Evolutionary conservation across 1,140 invertebrate species (phyloP).

Genomic region (Archegozetes longisetosus): DNA sequence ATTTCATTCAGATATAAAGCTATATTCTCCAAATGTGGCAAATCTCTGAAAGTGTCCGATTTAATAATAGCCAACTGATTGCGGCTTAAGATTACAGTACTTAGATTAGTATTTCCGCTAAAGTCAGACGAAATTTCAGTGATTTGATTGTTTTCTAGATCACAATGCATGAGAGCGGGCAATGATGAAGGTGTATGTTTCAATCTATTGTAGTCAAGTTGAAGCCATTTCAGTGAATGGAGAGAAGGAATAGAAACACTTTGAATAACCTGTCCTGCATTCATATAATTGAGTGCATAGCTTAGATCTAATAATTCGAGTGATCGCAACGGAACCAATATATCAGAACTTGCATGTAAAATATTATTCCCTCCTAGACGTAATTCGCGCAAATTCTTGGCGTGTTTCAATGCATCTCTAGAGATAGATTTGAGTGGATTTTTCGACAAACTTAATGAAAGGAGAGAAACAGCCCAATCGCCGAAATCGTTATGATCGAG

Average conservation of each 20-base stretch:
- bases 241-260: slow-evolving; percentile 39
- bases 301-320: slow-evolving; percentile 67
- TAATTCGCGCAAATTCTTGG: slow-evolving; percentile 57
- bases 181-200: slow-evolving; percentile 46
- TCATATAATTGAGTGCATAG: slow-evolving; percentile 49
- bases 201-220: slow-evolving; percentile 73
- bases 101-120: slow-evolving; percentile 50
- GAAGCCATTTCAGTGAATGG: slow-evolving; percentile 52
- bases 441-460: slow-evolving; percentile 62
- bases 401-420: slow-evolving; percentile 48
- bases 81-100: slow-evolving; percentile 55
- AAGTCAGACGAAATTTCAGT: slow-evolving; percentile 43
- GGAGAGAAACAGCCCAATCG: slow-evolving; percentile 60
- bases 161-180: slow-evolving; percentile 61
- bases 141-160: slow-evolving; percentile 67
- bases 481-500: slow-evolving; percentile 52
- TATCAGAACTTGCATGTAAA: slow-evolving; percentile 51
- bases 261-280: slow-evolving; percentile 29
- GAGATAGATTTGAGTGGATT: slow-evolving; percentile 60
- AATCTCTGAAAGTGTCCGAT: slow-evolving; percentile 42
- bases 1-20: slow-evolving; percentile 54
- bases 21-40: slow-evolving; percentile 47
- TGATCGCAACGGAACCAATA: slow-evolving; percentile 35
- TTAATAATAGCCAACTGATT: slow-evolving; percentile 46
- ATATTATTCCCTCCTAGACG: slow-evolving; percentile 76